Conservation (phyloP, 2,888 invertebrate species). For the Therioaphis trifolii region DNA sequence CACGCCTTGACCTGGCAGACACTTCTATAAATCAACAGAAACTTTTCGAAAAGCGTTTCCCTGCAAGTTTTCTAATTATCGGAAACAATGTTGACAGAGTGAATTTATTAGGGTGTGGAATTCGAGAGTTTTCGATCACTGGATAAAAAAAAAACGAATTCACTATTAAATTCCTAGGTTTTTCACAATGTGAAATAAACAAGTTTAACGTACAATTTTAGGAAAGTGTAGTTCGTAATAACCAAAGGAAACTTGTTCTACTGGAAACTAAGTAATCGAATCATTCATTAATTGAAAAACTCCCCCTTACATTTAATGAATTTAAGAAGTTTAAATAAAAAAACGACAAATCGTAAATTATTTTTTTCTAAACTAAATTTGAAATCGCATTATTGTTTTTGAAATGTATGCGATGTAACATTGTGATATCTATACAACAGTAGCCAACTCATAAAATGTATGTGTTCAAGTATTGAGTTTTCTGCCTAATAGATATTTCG, state of each 20-base stretch:
- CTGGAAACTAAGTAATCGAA: slow-evolving; percentile 1
- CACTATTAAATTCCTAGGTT: slow-evolving; percentile 44
- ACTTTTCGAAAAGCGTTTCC: slow-evolving; percentile 54
- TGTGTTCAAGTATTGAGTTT: too few relatives aligned
- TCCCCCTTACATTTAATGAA: neutral
- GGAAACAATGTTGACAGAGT: slow-evolving; percentile 61
- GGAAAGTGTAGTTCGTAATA: slow-evolving; percentile 7
- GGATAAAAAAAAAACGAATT: slow-evolving; percentile 45
- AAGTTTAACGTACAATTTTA: slow-evolving; percentile 34
- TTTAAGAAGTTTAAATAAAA: neutral
- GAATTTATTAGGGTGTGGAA: slow-evolving; percentile 59
- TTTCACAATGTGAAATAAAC: slow-evolving; percentile 36
- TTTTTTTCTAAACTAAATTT: too few relatives aligned
- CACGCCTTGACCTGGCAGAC: slow-evolving; percentile 48
- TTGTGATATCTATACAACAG: too few relatives aligned
- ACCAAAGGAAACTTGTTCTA: neutral
- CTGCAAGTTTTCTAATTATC: slow-evolving; percentile 59
- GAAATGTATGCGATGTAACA: too few relatives aligned
- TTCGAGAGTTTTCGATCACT: slow-evolving; percentile 49
- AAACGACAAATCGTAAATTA: neutral
- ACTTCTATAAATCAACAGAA: slow-evolving; percentile 58
- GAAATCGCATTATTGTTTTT: too few relatives aligned
- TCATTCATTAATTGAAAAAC: neutral
- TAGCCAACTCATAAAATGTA: too few relatives aligned
- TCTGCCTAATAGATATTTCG: too few relatives aligned